These are phyloP conservation scores for Psammodynastes pulverulentus DNA, from an alignment of 2,113 vertebrate species.

Conservation along the genomic window DNA sequence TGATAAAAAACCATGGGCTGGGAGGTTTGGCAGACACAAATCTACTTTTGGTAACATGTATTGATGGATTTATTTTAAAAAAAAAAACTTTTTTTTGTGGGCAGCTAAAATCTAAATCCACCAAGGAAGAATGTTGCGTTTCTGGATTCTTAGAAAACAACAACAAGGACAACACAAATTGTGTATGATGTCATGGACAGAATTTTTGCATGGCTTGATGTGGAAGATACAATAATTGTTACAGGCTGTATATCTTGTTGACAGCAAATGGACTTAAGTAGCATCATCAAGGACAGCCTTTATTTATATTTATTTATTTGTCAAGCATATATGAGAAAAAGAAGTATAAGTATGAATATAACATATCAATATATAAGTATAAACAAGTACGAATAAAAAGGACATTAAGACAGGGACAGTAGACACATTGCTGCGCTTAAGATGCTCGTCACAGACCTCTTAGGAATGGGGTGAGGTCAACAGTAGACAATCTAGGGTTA, in stretches of 20 bases:
- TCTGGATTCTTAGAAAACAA: neutral
- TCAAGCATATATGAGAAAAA: no score
- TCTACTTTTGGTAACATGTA: neutral
- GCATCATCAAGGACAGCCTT: conserved; percentile 11
- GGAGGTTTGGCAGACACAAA: neutral
- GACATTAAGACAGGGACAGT: no score
- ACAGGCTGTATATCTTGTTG: neutral
- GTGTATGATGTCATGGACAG: neutral
- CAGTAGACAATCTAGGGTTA: no score
- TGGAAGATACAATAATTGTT: neutral
- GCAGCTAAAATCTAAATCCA: neutral
- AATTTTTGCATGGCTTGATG: neutral
- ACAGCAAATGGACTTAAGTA: conserved; percentile 19
- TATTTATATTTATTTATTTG: no score
- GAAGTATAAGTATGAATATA: no score
- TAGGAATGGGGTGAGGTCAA: no score
- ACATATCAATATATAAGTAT: no score
- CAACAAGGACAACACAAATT: neutral
- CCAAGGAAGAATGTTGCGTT: neutral
- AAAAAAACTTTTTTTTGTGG: neutral
- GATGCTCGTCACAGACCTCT: no score
- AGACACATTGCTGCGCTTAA: no score
- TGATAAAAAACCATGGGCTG: neutral
- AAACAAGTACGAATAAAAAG: no score
- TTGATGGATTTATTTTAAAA: neutral